A percentile compares a stretch with the other conserved stretches of the same genome.
Conservation (phyloP, 2,888 invertebrate species). For the Acanthoscelides obtectus region DNA sequence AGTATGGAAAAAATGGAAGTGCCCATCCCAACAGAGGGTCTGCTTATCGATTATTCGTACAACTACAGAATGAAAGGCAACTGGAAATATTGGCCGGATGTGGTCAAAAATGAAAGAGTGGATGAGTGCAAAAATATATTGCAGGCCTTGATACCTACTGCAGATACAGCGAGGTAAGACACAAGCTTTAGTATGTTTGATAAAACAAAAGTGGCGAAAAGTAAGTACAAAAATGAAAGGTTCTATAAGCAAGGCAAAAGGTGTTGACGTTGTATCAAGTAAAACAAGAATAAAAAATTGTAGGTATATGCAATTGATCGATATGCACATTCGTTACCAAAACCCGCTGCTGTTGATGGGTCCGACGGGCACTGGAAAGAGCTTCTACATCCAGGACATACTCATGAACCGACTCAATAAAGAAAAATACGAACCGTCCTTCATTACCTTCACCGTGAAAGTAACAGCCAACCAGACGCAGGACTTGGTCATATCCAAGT, state of each 20-base stretch:
- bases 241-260: not conserved
- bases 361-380: constrained; percentile 84
- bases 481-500: constrained; percentile 67
- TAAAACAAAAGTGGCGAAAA: no score
- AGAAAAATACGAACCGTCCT: constrained; percentile 68
- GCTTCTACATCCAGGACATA: constrained; percentile 70
- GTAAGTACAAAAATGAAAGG: no score
- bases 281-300: constrained; percentile 27
- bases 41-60: constrained; percentile 77
- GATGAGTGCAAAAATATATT: constrained; percentile 62
- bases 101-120: constrained; percentile 60
- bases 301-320: constrained; percentile 68
- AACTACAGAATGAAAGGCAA: constrained; percentile 71
- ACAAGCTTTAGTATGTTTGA: no score
- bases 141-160: constrained; percentile 78
- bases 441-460: constrained; percentile 79
- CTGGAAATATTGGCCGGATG: constrained; percentile 85
- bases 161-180: constrained; percentile 69
- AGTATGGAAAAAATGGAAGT: constrained; percentile 66
- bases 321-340: constrained; percentile 67
- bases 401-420: constrained; percentile 65
- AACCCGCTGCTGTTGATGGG: constrained; percentile 71
- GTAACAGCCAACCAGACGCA: constrained; percentile 79
- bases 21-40: constrained; percentile 70
- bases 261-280: not conserved